Percentiles rank a stretch among this genome's conserved stretches.
These are phyloP conservation scores for Gobiocypris rarus DNA, from an alignment of 2,113 vertebrate species.

Conservation along the genomic window DNA sequence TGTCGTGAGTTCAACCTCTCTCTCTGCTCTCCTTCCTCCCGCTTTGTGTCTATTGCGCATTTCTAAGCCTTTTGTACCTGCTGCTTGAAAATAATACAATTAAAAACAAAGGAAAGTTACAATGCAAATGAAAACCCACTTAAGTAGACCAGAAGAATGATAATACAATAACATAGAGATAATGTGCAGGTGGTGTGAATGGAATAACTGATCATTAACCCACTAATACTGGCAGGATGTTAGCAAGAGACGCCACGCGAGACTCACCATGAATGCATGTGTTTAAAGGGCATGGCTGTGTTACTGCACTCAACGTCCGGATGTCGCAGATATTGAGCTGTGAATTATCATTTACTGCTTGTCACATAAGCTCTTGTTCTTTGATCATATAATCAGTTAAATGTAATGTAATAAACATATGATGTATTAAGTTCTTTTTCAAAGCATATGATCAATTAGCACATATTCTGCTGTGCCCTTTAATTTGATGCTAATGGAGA, in stretches of 20 bases:
- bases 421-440: neutral
- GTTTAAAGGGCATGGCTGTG: slow-evolving; percentile 75
- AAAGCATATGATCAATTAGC: slow-evolving; percentile 3
- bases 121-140: slow-evolving; percentile 65
- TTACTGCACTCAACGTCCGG: neutral
- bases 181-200: slow-evolving; percentile 70
- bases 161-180: slow-evolving; percentile 59
- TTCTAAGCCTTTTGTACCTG: slow-evolving; percentile 56
- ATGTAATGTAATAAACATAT: neutral
- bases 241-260: slow-evolving; percentile 64
- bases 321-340: neutral
- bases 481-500: slow-evolving; percentile 62
- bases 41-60: slow-evolving; percentile 76
- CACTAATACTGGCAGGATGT: slow-evolving; percentile 70
- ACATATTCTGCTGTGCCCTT: slow-evolving; percentile 66
- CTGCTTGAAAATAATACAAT: slow-evolving; percentile 66
- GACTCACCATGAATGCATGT: slow-evolving; percentile 76
- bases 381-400: slow-evolving; percentile 33
- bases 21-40: slow-evolving; percentile 74
- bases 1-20: slow-evolving; percentile 79
- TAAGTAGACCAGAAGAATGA: slow-evolving; percentile 67
- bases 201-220: slow-evolving; percentile 61
- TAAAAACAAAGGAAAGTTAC: slow-evolving; percentile 71
- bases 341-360: neutral
- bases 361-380: neutral